A percentile compares a stretch with the other conserved stretches of the same genome.
phyloP scores from a whole-genome alignment of 2,888 invertebrate genomes.

The Dasypolia templi region DNA sequence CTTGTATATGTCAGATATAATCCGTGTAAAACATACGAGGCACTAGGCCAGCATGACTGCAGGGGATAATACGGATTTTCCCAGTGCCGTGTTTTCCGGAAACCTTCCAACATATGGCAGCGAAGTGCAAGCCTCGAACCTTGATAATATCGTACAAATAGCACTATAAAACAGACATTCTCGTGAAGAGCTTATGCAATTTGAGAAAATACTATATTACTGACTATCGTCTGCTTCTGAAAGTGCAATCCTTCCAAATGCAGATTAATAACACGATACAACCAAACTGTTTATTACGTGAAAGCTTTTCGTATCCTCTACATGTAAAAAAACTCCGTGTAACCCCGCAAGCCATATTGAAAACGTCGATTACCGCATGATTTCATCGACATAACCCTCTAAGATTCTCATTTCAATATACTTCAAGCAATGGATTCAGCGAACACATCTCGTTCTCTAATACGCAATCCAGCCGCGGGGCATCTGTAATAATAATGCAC shows the following conservation, averaged over 20 bases:
- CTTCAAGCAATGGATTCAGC: constrained; percentile 39
- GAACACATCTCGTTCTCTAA: constrained; percentile 50
- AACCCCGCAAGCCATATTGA: constrained; percentile 56
- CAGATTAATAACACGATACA: constrained; percentile 10
- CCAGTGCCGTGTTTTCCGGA: constrained; percentile 65
- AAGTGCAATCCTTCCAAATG: constrained; percentile 7
- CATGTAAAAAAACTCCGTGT: constrained; percentile 14
- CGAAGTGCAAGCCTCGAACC: constrained; percentile 29
- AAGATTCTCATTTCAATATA: constrained; percentile 63
- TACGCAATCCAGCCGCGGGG: constrained; percentile 58
- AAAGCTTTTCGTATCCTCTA: constrained; percentile 13
- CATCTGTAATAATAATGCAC: constrained; percentile 70
- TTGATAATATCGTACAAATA: constrained; percentile 49
- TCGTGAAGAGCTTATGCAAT: constrained; percentile 16
- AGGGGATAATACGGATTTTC: constrained; percentile 64
- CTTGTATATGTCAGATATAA: constrained; percentile 34
- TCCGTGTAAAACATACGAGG: constrained; percentile 53
- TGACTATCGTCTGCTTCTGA: constrained; percentile 7
- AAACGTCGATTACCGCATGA: constrained; percentile 57
- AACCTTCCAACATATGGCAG: constrained; percentile 63
- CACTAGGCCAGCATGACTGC: constrained; percentile 67
- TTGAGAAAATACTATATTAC: constrained; percentile 17
- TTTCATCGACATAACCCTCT: constrained; percentile 44
- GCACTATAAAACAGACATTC: constrained; percentile 18
- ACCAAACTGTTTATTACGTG: constrained; percentile 5